Evolutionary conservation across 2,888 invertebrate species (phyloP), one percentile per base, ranked within the genome.

Genomic region (Ectemnius lituratus): DNA sequence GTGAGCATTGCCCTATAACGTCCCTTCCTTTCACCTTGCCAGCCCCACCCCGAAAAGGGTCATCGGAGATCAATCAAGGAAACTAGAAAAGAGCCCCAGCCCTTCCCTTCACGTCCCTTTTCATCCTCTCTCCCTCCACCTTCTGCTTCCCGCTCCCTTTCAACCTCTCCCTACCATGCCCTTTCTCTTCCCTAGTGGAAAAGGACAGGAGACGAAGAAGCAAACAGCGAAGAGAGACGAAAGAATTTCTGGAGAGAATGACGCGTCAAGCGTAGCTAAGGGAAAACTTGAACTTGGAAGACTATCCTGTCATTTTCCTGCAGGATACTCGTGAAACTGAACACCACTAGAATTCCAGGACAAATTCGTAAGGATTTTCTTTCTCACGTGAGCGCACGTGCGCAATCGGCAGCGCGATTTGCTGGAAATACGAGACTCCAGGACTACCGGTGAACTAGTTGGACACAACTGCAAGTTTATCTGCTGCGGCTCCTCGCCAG

Each of bases 21-120:
- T 52, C 52, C 52, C 52, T 52, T 52, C 52, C 52, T 52, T 52
- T 52, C 52, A 52, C 52, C 52, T 52, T 52, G n/a, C 37, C 37
- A 16, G 14, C 16, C 16, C 52, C 16, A 14, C 52, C 52, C 16
- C 52, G 16, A 52, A 52, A 52, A 52, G n/a, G 52, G 16, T 52
- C 52, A 52, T 16, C 14, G 52, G 52, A 52, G n/a, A 52, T 52
- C 52, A 16, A 16, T 52, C 37, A 37, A 52, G 52, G 52, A 52
- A 52, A 52, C 52, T 16, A 16, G 16, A 52, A 16, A 37, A 37
- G 37, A 37, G 37, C 37, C 37, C 37, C 37, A 37, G 37, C 37
- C 37, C 37, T 37, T 8, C 37, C 37, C 8, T 11, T 23, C 8
- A 37, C 37, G 37, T 37, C 37, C 37, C 37, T 37, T 37, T 37